Evolutionary conservation across 1,140 invertebrate species (phyloP).

Genomic region (Nasonia longicornis): DNA sequence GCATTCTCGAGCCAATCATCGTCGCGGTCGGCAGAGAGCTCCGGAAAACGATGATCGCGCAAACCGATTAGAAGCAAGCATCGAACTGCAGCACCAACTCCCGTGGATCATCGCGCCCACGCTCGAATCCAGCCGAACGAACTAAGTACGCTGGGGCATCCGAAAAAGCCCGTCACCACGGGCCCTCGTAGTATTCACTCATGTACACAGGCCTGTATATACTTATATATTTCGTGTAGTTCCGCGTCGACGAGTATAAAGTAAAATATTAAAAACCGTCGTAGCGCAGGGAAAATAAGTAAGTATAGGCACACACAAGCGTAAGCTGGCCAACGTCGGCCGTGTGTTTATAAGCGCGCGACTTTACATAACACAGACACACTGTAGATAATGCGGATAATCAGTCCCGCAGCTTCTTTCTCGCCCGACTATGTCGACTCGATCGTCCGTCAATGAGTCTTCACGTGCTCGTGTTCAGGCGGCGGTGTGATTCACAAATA

Average conservation of each 20-base stretch:
- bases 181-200: neutral
- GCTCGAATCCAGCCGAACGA: neutral
- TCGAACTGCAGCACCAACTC: neutral
- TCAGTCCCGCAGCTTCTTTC: neutral
- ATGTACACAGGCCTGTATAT: neutral
- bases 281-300: neutral
- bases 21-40: neutral
- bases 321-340: neutral
- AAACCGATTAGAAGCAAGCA: neutral
- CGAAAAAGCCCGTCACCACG: neutral
- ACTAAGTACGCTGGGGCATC: neutral
- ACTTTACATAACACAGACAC: constrained; percentile 33
- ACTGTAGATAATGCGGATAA: neutral
- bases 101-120: neutral
- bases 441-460: neutral
- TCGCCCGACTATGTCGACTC: no score
- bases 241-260: neutral
- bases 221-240: neutral
- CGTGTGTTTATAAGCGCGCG: constrained; percentile 31
- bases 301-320: no score
- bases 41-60: no score
- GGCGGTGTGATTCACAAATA: constrained; percentile 17
- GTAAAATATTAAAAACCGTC: neutral
- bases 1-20: neutral
- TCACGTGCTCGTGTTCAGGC: neutral